These are phyloP conservation scores for Entelurus aequoreus DNA, from an alignment of 2,113 vertebrate species.

Conservation along the genomic window DNA sequence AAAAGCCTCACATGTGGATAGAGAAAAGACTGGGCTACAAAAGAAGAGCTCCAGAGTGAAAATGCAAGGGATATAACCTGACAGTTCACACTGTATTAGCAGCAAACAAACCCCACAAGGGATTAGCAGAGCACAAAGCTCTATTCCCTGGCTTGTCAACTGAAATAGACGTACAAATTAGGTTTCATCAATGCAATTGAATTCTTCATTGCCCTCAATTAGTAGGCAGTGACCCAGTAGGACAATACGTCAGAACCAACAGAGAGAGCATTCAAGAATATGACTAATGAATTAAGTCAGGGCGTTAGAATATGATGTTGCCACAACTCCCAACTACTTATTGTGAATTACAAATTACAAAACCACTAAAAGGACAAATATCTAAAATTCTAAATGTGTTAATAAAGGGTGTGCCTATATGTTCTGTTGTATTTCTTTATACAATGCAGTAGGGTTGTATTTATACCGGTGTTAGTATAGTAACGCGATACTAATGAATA, in stretches of 20 bases:
- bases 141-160: constrained; percentile 47
- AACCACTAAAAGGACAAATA: too few relatives aligned
- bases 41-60: constrained; percentile 16
- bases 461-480: too few relatives aligned
- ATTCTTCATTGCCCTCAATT: constrained; percentile 60
- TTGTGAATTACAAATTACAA: too few relatives aligned
- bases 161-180: constrained; percentile 52
- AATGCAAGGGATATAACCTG: constrained; percentile 46
- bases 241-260: constrained; percentile 25
- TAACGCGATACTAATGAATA: too few relatives aligned
- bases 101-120: constrained; percentile 41
- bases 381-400: too few relatives aligned
- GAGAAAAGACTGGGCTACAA: constrained; percentile 16
- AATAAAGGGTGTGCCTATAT: too few relatives aligned
- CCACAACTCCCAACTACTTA: too few relatives aligned
- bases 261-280: constrained; percentile 13
- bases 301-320: too few relatives aligned
- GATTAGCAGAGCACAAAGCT: constrained; percentile 44
- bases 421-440: too few relatives aligned
- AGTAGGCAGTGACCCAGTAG: constrained; percentile 38
- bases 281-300: constrained; percentile 33
- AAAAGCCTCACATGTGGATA: constrained; percentile 9
- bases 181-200: constrained; percentile 42
- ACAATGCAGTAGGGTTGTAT: too few relatives aligned
- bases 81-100: constrained; percentile 54